phyloP scores from a whole-genome alignment of 2,113 vertebrate species.

The Brachyistius frenatus region DNA sequence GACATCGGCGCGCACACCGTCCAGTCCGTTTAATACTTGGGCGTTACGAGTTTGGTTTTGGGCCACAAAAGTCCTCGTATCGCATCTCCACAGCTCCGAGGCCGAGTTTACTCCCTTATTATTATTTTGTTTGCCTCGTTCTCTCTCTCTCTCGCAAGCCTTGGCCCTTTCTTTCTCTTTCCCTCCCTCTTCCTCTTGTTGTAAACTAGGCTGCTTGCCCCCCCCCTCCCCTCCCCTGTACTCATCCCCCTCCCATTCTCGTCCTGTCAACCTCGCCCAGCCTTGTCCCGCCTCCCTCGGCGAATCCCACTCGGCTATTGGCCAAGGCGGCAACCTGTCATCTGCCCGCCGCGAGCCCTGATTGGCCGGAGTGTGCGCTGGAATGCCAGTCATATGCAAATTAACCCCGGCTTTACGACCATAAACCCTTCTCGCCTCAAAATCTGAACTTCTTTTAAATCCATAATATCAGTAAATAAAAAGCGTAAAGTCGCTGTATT shows the following conservation, averaged over 20 bases:
- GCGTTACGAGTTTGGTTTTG: slow-evolving; percentile 39
- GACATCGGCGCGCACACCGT: slow-evolving; percentile 65
- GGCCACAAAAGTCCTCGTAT: slow-evolving; percentile 60
- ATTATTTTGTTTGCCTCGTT: slow-evolving; percentile 22
- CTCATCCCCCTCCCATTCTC: slow-evolving; percentile 68
- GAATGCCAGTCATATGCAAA: slow-evolving; percentile 91
- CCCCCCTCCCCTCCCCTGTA: slow-evolving; percentile 44
- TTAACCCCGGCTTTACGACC: slow-evolving; percentile 45
- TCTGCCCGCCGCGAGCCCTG: slow-evolving; percentile 45
- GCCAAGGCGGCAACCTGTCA: slow-evolving; percentile 59
- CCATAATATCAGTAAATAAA: neutral
- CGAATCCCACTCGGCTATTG: slow-evolving; percentile 62
- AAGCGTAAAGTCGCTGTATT: neutral
- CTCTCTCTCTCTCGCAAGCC: slow-evolving; percentile 35
- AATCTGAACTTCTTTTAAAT: slow-evolving; percentile 6
- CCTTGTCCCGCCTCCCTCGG: slow-evolving; percentile 75
- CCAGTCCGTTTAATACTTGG: slow-evolving; percentile 35
- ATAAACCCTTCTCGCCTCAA: neutral
- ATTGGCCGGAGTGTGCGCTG: slow-evolving; percentile 80
- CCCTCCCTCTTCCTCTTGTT: slow-evolving; percentile 83
- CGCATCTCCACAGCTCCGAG: slow-evolving; percentile 51
- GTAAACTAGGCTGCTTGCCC: slow-evolving; percentile 83
- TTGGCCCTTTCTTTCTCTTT: slow-evolving; percentile 75
- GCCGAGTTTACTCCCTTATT: slow-evolving; percentile 62
- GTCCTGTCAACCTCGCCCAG: slow-evolving; percentile 87